phyloP scores from a whole-genome alignment of 2,888 invertebrate species.

The Cryptocephalus primarius region DNA sequence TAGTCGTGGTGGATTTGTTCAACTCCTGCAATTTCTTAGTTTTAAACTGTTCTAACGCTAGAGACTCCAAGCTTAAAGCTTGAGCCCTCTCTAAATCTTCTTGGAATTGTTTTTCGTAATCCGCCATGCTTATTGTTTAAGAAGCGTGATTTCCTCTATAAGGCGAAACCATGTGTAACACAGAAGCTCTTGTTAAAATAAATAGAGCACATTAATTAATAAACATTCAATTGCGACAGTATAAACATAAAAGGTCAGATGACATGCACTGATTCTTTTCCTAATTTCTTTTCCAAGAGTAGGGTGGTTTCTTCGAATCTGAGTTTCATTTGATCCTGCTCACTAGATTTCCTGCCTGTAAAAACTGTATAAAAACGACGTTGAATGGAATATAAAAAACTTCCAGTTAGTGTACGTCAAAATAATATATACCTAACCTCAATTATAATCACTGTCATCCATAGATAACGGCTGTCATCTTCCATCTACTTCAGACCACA shows the following conservation, averaged over 20 bases:
- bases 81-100: slow-evolving; percentile 81
- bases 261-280: too few species aligned
- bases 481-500: too few species aligned
- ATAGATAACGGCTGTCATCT: background rate
- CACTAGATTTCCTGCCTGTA: background rate
- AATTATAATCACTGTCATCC: background rate
- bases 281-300: too few species aligned
- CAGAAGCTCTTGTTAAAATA: background rate
- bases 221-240: background rate
- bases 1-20: slow-evolving; percentile 16
- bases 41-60: slow-evolving; percentile 73
- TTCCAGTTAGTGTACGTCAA: background rate
- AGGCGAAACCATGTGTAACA: background rate
- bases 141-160: background rate
- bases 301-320: too few species aligned
- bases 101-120: slow-evolving; percentile 73
- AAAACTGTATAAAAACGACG: background rate
- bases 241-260: too few species aligned
- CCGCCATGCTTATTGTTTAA: slow-evolving; percentile 26
- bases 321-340: background rate
- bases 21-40: slow-evolving; percentile 45
- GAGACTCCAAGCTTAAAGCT: slow-evolving; percentile 75
- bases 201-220: slow-evolving; percentile 1
- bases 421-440: background rate
- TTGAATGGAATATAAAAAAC: background rate